Conservation (phyloP, 1,140 invertebrate genomes). For the Euura saliciscinereae region DNA sequence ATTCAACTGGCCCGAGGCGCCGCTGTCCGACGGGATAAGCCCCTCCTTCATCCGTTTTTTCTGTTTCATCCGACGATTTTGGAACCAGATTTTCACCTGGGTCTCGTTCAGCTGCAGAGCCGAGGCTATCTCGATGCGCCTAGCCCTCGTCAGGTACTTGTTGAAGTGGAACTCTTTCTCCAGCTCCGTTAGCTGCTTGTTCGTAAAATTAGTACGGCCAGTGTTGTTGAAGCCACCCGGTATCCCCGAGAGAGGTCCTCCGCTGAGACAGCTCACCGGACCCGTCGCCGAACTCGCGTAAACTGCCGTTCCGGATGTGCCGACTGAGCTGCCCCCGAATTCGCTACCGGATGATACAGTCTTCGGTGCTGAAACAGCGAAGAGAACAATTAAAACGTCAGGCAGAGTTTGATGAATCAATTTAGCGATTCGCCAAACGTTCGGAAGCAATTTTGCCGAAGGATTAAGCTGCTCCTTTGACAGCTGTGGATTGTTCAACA, state of each 20-base stretch:
- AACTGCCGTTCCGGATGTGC: slow-evolving; percentile 42
- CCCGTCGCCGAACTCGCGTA: slow-evolving; percentile 29
- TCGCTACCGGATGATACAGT: slow-evolving; percentile 61
- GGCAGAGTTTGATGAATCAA: background rate
- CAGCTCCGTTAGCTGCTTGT: slow-evolving; percentile 97
- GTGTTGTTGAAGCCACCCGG: slow-evolving; percentile 74
- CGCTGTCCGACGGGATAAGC: slow-evolving; percentile 69
- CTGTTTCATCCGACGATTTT: slow-evolving; percentile 92
- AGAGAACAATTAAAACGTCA: slow-evolving; percentile 14
- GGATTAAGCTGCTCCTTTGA: slow-evolving; percentile 37
- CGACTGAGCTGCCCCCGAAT: slow-evolving; percentile 50
- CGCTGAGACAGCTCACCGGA: slow-evolving; percentile 43
- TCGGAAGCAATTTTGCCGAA: background rate
- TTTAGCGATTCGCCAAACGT: too few relatives aligned
- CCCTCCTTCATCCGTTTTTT: slow-evolving; percentile 94
- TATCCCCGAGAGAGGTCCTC: slow-evolving; percentile 38
- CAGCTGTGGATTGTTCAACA: slow-evolving; percentile 44
- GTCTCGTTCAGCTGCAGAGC: slow-evolving; percentile 97
- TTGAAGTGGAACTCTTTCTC: slow-evolving; percentile 99
- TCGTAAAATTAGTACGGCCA: slow-evolving; percentile 97
- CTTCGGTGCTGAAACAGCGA: slow-evolving; percentile 70
- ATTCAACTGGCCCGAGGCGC: slow-evolving; percentile 6
- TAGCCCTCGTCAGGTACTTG: slow-evolving; percentile 95
- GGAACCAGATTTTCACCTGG: slow-evolving; percentile 84
- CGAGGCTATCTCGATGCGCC: slow-evolving; percentile 97